These are phyloP conservation scores for Melanotaenia trifasciata DNA, from an alignment of 2,797 vertebrate species.

Conservation along the genomic window DNA sequence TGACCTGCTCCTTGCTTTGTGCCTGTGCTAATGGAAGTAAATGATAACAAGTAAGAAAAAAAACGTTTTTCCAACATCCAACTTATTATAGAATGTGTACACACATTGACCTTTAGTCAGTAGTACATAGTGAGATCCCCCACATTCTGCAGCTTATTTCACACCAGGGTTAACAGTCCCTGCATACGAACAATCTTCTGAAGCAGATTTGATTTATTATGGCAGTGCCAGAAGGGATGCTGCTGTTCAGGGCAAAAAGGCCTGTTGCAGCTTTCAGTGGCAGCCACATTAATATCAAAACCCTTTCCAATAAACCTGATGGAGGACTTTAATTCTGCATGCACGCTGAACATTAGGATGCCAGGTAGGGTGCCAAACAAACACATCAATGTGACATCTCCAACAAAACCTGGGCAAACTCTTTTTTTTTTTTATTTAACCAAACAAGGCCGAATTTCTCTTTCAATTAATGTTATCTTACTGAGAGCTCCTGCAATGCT, in stretches of 20 bases:
- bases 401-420: no score
- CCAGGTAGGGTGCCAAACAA: conserved; percentile 1
- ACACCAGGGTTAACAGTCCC: conserved; percentile 36
- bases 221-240: conserved; percentile 3
- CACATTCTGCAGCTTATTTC: conserved; percentile 32
- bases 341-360: conserved; percentile 7
- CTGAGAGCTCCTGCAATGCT: no score
- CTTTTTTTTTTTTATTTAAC: no score
- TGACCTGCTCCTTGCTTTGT: not conserved
- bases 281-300: conserved; percentile 25
- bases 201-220: conserved; percentile 40
- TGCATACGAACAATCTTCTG: conserved; percentile 1
- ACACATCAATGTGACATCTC: not conserved
- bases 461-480: no score
- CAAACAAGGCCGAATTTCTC: no score
- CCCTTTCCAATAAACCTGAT: conserved; percentile 20
- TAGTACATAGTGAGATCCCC: conserved; percentile 10
- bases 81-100: conserved; percentile 18
- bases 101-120: conserved; percentile 20
- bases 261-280: conserved; percentile 14
- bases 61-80: conserved; percentile 19
- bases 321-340: conserved; percentile 13
- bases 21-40: conserved; percentile 15
- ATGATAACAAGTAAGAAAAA: conserved; percentile 21
- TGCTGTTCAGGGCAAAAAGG: conserved; percentile 11